phyloP scores from a whole-genome alignment of 2,113 vertebrate genomes.

The Dinomys branickii region DNA sequence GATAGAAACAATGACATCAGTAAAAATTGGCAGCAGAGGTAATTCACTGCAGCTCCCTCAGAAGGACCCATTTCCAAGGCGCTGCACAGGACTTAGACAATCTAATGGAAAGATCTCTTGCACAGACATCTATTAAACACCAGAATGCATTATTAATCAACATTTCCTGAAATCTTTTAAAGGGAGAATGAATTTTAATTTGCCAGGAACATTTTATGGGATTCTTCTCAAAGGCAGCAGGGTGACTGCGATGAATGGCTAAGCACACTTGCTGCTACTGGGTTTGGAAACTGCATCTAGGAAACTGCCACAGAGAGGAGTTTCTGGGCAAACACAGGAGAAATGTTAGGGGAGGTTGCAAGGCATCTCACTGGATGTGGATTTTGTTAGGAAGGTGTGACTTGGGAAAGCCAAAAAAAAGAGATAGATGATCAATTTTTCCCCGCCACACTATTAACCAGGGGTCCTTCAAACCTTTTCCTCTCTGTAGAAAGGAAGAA shows the following conservation, averaged over 20 bases:
- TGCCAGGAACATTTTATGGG: conserved; percentile 14
- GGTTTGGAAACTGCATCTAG: neutral
- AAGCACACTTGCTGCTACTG: neutral
- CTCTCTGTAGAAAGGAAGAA: neutral
- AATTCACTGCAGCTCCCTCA: too few species aligned
- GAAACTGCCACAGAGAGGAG: neutral
- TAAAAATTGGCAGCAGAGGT: neutral
- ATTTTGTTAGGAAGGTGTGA: neutral
- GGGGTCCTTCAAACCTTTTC: neutral
- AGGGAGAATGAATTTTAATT: conserved; percentile 47
- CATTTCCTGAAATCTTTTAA: conserved; percentile 12
- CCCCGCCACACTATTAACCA: neutral
- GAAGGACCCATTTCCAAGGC: too few species aligned
- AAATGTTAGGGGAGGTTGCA: neutral
- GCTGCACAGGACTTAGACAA: neutral
- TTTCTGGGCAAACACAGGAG: neutral
- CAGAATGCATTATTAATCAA: conserved; percentile 44
- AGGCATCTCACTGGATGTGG: neutral
- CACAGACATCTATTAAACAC: neutral
- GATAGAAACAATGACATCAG: neutral
- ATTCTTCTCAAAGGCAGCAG: neutral
- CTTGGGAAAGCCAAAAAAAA: neutral
- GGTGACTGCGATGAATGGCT: neutral
- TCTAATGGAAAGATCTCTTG: neutral
- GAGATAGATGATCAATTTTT: neutral